A percentile compares a stretch with the other conserved stretches of the same genome.
Evolutionary conservation across 2,888 invertebrate genomes (phyloP).

Genomic region (Pyralis farinalis): DNA sequence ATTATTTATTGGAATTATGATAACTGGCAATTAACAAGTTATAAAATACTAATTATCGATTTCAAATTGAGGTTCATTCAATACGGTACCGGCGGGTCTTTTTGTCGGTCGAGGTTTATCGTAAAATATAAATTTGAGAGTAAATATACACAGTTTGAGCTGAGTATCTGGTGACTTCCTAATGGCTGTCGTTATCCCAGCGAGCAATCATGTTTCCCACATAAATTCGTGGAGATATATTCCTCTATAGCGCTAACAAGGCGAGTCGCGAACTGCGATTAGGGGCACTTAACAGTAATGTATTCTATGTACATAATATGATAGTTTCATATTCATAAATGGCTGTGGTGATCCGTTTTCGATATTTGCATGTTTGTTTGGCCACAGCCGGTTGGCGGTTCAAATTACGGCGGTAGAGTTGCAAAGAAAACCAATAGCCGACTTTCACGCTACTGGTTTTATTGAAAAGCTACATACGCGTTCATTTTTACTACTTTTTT

Average conservation of each 20-base stretch:
- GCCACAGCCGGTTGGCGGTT: slow-evolving; percentile 18
- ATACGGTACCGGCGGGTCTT: slow-evolving; percentile 21
- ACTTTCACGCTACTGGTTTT: slow-evolving; percentile 59
- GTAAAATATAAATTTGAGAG: slow-evolving; percentile 3
- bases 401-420: slow-evolving; percentile 27
- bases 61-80: slow-evolving; percentile 31
- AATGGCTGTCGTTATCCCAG: slow-evolving; percentile 5
- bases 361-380: slow-evolving; percentile 32
- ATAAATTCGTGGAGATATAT: slow-evolving; percentile 6
- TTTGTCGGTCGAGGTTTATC: background rate
- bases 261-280: slow-evolving; percentile 10
- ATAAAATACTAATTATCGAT: slow-evolving; percentile 32
- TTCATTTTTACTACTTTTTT: slow-evolving; percentile 48
- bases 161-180: slow-evolving; percentile 4
- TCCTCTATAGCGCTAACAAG: slow-evolving; percentile 8
- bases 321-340: background rate
- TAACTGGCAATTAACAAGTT: slow-evolving; percentile 30
- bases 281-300: slow-evolving; percentile 8
- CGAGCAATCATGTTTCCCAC: slow-evolving; percentile 6
- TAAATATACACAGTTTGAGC: slow-evolving; percentile 1
- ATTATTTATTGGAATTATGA: slow-evolving; percentile 30
- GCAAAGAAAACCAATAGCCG: slow-evolving; percentile 64
- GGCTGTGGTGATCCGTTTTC: slow-evolving; percentile 19
- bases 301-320: background rate
- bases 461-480: slow-evolving; percentile 58